Percentiles rank a stretch among this genome's conserved stretches.
These are phyloP conservation scores for Hyposoter didymator DNA, from an alignment of 2,888 invertebrate genomes.

Conservation along the genomic window DNA sequence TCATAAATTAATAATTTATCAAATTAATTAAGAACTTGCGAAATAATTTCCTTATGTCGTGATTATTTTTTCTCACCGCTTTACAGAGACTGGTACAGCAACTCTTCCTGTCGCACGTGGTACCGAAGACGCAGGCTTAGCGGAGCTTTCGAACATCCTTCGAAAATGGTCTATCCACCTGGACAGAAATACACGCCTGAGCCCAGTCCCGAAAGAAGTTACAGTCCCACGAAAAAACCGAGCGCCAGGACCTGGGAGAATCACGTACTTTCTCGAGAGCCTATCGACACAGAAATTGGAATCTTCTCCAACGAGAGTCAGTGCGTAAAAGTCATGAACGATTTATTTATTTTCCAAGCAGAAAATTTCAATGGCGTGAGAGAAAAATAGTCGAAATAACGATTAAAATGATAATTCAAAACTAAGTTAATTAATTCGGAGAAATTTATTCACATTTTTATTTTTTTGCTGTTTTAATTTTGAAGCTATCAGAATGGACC, in stretches of 20 bases:
- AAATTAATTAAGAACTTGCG: no score
- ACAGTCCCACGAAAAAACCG: conserved; percentile 77
- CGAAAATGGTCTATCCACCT: conserved; percentile 97
- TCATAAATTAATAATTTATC: no score
- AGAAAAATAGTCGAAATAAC: not conserved
- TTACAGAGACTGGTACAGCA: conserved; percentile 94
- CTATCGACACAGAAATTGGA: conserved; percentile 94
- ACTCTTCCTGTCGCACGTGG: conserved; percentile 94
- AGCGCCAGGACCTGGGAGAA: conserved; percentile 88
- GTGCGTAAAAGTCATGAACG: conserved; percentile 85
- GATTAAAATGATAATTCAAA: no score
- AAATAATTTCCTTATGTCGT: not conserved
- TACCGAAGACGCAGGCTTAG: conserved; percentile 93
- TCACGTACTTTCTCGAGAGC: conserved; percentile 90
- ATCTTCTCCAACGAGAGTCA: conserved; percentile 93
- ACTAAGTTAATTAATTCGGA: not conserved
- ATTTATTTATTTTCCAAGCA: not conserved
- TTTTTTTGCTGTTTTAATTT: conserved; percentile 26
- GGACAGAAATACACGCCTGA: conserved; percentile 93
- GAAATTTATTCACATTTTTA: not conserved
- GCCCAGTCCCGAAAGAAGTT: conserved; percentile 88
- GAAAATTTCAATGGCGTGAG: not conserved
- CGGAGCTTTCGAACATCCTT: conserved; percentile 95
- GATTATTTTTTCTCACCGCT: not conserved
- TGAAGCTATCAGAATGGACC: conserved; percentile 97